Evolutionary conservation across 2,113 vertebrate genomes (phyloP).

Genomic region (Rhabdornis inornatus): DNA sequence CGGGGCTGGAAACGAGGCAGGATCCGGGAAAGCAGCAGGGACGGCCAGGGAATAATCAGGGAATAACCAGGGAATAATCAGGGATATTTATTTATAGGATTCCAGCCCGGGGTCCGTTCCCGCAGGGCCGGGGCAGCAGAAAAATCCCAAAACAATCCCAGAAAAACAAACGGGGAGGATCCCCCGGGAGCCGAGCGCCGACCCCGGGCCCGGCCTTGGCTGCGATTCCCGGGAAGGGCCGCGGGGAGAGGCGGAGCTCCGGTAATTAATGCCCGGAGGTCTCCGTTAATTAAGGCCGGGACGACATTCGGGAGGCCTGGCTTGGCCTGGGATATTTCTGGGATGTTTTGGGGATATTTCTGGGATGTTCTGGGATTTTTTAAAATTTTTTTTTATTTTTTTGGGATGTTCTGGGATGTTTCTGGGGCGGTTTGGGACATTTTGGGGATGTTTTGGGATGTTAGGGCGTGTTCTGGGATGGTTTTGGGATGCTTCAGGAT

Average conservation of each 20-base stretch:
- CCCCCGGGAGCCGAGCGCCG: rapidly evolving
- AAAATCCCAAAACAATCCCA: neutral
- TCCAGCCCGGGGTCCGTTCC: neutral
- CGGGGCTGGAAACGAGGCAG: neutral
- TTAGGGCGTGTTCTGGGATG: no score
- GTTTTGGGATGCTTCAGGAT: neutral
- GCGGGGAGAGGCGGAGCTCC: neutral
- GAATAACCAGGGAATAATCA: neutral
- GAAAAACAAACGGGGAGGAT: neutral
- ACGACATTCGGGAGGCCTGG: neutral
- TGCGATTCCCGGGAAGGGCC: neutral
- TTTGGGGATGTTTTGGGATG: neutral
- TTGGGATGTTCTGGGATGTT: neutral
- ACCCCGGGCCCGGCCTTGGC: neutral
- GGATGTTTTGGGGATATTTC: no score
- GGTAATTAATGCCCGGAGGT: neutral
- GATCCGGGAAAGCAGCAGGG: neutral
- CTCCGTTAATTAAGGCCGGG: neutral
- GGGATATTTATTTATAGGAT: neutral
- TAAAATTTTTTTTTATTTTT: no score
- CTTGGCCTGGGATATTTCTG: neutral
- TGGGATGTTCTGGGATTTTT: neutral
- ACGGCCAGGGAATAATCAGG: neutral
- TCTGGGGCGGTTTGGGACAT: neutral
- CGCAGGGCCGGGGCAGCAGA: no score